Evolutionary conservation across 1,140 invertebrate species (phyloP).

Genomic region (Ceratina australensis): DNA sequence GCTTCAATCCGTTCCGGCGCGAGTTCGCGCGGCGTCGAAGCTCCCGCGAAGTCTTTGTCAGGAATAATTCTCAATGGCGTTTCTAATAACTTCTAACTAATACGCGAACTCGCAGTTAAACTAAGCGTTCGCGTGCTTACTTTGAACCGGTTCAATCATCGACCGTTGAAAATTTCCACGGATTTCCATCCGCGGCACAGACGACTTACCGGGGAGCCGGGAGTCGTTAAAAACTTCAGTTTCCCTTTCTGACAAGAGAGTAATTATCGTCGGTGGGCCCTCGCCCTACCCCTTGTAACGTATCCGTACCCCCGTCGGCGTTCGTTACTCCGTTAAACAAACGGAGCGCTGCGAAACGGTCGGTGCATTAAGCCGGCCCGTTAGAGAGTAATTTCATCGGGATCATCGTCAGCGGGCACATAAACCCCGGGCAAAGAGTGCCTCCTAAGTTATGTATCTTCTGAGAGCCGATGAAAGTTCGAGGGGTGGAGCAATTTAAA

Average conservation of each 20-base stretch:
- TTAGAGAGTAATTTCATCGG: slow-evolving; percentile 52
- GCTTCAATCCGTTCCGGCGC: too few relatives aligned
- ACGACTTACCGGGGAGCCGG: too few relatives aligned
- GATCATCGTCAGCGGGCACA: slow-evolving; percentile 30
- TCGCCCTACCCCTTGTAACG: neutral
- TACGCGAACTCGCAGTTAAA: too few relatives aligned
- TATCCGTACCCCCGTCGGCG: neutral
- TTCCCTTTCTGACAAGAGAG: neutral
- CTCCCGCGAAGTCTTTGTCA: too few relatives aligned
- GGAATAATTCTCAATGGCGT: too few relatives aligned
- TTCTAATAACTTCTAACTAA: too few relatives aligned
- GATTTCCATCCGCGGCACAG: too few relatives aligned
- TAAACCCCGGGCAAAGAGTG: slow-evolving; percentile 27
- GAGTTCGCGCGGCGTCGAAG: too few relatives aligned
- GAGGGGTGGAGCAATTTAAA: slow-evolving; percentile 54
- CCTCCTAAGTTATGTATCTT: slow-evolving; percentile 55
- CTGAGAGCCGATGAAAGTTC: slow-evolving; percentile 57
- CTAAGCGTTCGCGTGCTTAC: too few relatives aligned
- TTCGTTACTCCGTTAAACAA: slow-evolving; percentile 20
- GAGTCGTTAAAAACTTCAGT: neutral
- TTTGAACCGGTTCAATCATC: too few relatives aligned
- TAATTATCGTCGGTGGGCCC: neutral
- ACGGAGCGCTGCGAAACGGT: slow-evolving; percentile 24
- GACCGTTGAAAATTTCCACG: too few relatives aligned
- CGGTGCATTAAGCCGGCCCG: slow-evolving; percentile 35